Evolutionary conservation across 2,888 invertebrate species (phyloP), one percentile per base, ranked within the genome.

Genomic region (Odontothrips loti): DNA sequence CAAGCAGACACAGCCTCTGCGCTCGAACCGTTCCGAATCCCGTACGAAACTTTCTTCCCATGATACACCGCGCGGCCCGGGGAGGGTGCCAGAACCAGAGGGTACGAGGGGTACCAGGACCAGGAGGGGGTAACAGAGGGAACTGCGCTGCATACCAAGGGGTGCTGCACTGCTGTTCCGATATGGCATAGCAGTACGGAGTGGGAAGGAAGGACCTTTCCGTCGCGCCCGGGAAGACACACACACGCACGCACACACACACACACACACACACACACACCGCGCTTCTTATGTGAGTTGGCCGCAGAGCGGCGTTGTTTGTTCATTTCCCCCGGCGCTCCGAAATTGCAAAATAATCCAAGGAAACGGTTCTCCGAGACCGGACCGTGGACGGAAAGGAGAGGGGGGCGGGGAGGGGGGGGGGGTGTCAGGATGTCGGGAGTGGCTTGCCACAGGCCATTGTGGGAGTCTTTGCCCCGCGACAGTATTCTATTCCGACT

Each of bases 301-400:
- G 34, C 34, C 34, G 34, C 34, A 43, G 34, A 43, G 34, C 34
- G 34, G 34, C 27, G 68, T n/a, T 27, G 68, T 75, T 75, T 75
- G 68, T 75, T 75, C 68, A 75, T 75, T 75, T 75, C 68, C 68
- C 68, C 68, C 68, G 68, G 27, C 68, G 68, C 68, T 23, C 27
- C 9, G 68, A 75, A 75, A 75, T 75, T 75, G 68, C 68, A 75
- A 75, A 75, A 75, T 75, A 75, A 75, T 75, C 68, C 68, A 75
- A 75, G 68, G 68, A 75, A 75, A 75, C 68, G 23, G 68, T 75
- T 75, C 68, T 12, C 27, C 23, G 68, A 43, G 58, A 58, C 58
- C 58, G 58, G 68, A 10, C 68, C 68, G 12, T 6, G 9, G 27
- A 12, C 12, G 68, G n/a, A 12, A 27, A 8, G 68, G 10, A 9